A percentile compares a stretch with the other conserved stretches of the same genome.
These are phyloP conservation scores for Xestia c-nigrum DNA, from an alignment of 2,888 invertebrate species.

Conservation along the genomic window DNA sequence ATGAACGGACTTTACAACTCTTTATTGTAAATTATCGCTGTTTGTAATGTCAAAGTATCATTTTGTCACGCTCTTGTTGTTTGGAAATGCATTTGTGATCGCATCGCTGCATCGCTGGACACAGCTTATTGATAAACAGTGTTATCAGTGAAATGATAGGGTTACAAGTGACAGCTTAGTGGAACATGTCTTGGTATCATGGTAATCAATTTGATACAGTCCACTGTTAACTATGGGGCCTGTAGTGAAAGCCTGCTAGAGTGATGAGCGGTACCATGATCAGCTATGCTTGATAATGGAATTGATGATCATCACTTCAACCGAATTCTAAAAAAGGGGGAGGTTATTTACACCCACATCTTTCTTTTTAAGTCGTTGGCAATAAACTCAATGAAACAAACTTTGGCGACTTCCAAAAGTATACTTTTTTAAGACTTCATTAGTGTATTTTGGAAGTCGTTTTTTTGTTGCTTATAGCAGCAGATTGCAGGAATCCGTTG, in stretches of 20 bases:
- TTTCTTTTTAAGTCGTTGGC: too few species aligned
- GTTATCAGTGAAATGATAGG: conserved; percentile 12
- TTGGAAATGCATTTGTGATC: conserved; percentile 4
- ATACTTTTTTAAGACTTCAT: too few species aligned
- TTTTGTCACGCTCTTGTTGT: conserved; percentile 42
- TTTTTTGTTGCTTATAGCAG: neutral
- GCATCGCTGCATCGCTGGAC: conserved; percentile 2
- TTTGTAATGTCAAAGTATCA: conserved; percentile 47
- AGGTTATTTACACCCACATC: too few species aligned
- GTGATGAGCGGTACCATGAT: neutral
- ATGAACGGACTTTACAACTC: neutral
- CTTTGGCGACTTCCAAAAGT: too few species aligned
- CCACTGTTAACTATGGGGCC: neutral
- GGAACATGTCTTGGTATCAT: neutral
- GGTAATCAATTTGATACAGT: neutral
- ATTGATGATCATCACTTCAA: neutral
- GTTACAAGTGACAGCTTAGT: neutral
- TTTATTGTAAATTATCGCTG: conserved; percentile 19
- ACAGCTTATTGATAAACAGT: conserved; percentile 5
- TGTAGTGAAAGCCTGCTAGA: neutral
- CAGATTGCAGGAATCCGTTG: too few species aligned
- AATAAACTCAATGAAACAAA: too few species aligned
- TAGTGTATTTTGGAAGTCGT: too few species aligned
- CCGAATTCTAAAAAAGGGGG: too few species aligned
- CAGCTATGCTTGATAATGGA: neutral